phyloP scores from a whole-genome alignment of 2,888 invertebrate species.

The Linhomoeus sp. region DNA sequence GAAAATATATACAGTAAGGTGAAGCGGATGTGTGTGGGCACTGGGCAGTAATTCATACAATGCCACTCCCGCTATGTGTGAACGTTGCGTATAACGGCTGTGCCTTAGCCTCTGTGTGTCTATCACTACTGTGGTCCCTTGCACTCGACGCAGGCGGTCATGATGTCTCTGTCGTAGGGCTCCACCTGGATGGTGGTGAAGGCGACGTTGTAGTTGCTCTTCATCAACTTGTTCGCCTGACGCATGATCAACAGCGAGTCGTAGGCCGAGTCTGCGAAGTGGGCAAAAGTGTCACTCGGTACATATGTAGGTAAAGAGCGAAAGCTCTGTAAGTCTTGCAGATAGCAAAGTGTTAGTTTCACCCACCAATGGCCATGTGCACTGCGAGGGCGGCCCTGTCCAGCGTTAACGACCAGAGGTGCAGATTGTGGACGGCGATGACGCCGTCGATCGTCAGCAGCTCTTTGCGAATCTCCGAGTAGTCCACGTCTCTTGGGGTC shows the following conservation, averaged over 20 bases:
- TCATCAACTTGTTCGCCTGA: conserved; percentile 17
- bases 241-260: conserved; percentile 14
- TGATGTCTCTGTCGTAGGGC: conserved; percentile 14
- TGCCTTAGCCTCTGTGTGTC: no score
- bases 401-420: conserved; percentile 88
- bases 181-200: conserved; percentile 28
- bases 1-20: no score
- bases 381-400: conserved; percentile 91
- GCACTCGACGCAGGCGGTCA: conserved; percentile 19
- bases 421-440: conserved; percentile 71
- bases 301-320: no score
- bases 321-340: no score
- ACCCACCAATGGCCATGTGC: conserved; percentile 76
- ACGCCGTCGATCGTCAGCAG: conserved; percentile 70
- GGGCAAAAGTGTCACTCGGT: no score
- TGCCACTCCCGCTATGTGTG: no score
- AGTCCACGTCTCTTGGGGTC: conserved; percentile 39
- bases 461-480: conserved; percentile 54
- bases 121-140: no score
- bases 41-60: no score
- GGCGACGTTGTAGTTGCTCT: conserved; percentile 16
- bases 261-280: no score
- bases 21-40: no score
- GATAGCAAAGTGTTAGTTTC: no score
- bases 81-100: no score